phyloP scores from a whole-genome alignment of 2,113 vertebrate genomes.

The Coturnix japonica region DNA sequence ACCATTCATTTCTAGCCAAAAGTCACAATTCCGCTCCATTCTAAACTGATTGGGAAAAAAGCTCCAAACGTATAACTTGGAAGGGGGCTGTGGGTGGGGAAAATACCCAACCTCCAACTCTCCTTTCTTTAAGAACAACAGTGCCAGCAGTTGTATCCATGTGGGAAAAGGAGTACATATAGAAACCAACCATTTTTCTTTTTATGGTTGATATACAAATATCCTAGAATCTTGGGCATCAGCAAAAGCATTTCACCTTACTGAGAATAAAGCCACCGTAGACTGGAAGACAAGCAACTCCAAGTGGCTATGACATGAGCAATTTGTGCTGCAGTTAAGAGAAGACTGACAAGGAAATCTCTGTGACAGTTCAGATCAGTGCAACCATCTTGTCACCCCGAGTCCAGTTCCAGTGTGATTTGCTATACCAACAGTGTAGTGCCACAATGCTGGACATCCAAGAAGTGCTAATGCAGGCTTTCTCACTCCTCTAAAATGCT shows the following conservation, averaged over 20 bases:
- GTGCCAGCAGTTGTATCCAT: not conserved
- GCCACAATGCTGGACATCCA: not conserved
- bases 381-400: not conserved
- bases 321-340: not conserved
- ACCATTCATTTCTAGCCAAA: not conserved
- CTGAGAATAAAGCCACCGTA: not conserved
- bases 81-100: not conserved
- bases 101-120: not conserved
- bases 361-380: too few species aligned
- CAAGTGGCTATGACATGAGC: rapidly evolving
- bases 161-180: not conserved
- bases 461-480: not conserved
- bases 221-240: not conserved
- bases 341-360: not conserved
- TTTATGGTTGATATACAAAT: not conserved
- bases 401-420: not conserved
- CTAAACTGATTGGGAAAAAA: not conserved
- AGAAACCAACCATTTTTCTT: not conserved
- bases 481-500: not conserved
- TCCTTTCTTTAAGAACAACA: not conserved
- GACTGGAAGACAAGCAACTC: not conserved
- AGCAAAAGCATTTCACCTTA: not conserved
- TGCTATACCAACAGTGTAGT: not conserved
- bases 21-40: not conserved
- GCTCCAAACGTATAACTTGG: not conserved